Conservation (phyloP, 1,140 invertebrate genomes). For the Eriocheir sinensis region DNA sequence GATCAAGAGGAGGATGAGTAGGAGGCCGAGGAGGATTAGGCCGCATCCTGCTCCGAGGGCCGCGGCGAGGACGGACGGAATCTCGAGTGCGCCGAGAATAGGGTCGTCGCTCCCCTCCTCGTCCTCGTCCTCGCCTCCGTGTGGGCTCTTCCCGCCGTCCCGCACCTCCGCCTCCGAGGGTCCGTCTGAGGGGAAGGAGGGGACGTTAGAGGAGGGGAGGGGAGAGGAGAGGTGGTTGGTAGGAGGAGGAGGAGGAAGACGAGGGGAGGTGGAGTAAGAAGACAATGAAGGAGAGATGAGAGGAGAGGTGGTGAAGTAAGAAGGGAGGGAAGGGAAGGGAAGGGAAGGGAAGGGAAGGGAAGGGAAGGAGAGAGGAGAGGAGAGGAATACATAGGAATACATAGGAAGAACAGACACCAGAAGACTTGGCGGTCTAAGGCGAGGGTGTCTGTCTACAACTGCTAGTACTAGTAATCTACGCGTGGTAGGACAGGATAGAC, state of each 20-base stretch:
- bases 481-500: no score
- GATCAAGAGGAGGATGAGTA: neutral
- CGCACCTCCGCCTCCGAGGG: slow-evolving; percentile 46
- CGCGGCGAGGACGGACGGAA: slow-evolving; percentile 9
- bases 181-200: slow-evolving; percentile 23
- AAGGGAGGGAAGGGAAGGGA: neutral
- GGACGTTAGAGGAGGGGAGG: neutral
- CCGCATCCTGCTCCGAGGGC: slow-evolving; percentile 29
- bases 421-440: no score
- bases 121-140: neutral
- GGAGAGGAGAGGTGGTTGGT: neutral
- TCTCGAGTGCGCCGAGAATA: neutral
- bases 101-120: neutral
- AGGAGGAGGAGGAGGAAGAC: neutral
- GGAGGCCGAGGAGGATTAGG: neutral
- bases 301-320: neutral
- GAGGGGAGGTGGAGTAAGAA: no score
- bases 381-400: no score
- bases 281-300: neutral
- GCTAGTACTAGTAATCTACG: no score
- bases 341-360: neutral
- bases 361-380: no score
- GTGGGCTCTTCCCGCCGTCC: slow-evolving; percentile 34
- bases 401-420: no score
- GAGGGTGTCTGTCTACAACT: no score